Conservation (phyloP, 2,888 invertebrate species). For the Diachrysia chrysitis region DNA sequence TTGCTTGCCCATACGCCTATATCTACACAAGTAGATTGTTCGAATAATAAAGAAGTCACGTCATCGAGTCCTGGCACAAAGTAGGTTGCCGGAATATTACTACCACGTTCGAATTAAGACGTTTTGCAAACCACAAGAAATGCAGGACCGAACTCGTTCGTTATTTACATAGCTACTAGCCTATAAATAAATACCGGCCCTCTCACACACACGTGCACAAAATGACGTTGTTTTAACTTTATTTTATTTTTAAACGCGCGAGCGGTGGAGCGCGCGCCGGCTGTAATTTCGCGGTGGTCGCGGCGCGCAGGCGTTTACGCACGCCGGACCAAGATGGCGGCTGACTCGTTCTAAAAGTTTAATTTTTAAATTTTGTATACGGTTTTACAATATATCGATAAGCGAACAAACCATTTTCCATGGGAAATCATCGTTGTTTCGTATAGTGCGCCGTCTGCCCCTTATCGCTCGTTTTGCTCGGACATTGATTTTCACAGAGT, state of each 20-base stretch:
- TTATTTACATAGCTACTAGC: constrained; percentile 88
- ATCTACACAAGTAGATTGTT: constrained; percentile 44
- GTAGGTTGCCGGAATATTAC: constrained; percentile 66
- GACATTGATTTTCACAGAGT: constrained; percentile 76
- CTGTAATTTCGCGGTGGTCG: constrained; percentile 89
- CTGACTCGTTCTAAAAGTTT: constrained; percentile 72
- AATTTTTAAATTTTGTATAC: constrained; percentile 71
- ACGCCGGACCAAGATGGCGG: constrained; percentile 85
- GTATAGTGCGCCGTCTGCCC: constrained; percentile 58
- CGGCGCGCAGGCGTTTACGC: constrained; percentile 88
- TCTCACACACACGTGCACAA: constrained; percentile 87
- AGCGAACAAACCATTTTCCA: constrained; percentile 68
- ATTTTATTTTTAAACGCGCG: constrained; percentile 88
- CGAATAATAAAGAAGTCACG: constrained; percentile 54
- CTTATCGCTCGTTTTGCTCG: constrained; percentile 71
- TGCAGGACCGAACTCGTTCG: constrained; percentile 78
- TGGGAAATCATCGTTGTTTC: constrained; percentile 68
- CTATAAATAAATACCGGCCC: constrained; percentile 88
- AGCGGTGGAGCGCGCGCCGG: constrained; percentile 81
- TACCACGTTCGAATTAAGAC: constrained; percentile 82
- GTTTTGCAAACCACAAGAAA: constrained; percentile 86
- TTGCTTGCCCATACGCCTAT: constrained; percentile 27
- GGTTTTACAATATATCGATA: constrained; percentile 69
- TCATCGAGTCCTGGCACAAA: constrained; percentile 60
- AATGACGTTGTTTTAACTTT: constrained; percentile 88